Evolutionary conservation across 2,888 invertebrate genomes (phyloP), one percentile per base, ranked within the genome.

Genomic region (Brachylomia viminalis): DNA sequence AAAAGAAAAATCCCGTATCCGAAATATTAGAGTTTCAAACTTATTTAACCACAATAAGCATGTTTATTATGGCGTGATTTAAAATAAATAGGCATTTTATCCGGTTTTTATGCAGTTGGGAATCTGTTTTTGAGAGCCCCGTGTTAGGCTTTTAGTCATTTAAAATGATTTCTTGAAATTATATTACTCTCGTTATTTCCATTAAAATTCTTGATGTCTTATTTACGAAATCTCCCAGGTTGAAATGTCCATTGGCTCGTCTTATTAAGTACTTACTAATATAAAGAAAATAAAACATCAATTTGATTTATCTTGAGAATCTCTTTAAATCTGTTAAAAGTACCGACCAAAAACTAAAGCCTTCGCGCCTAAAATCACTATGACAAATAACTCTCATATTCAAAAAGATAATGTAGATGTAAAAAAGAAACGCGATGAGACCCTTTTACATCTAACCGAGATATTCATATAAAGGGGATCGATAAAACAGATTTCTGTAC

Each of bases 1-100:
- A 90, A 87, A 87, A 89, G 81, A 85, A 82, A 72, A 75, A 83
- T 84, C 77, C 82, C 81, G 85, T 80, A 84, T 83, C 80, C 82
- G 80, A 80, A 85, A 86, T 78, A 81, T 86, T 80, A 72, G 77
- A 79, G 77, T 82, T 87, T 83, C 42, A 80, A 87, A 85, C 72
- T 79, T 83, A 82, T 88, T 88, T 86, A 82, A 69, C 27, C 33
- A 76, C 77, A 82, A 79, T 87, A 79, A 75, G 75, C 45, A 61
- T 84, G 78, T 87, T 86, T 84, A 84, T 85, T 78, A 75, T 78
- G 61, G 49, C 65, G 64, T 86, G 77, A 73, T 84, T 77, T 75
- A 75, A 79, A 77, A 59, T 79, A 61, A 81, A 82, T 67, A 62
- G 30, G 61, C 65, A 62, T 62, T 72, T 82, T 78, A 83, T 78